These are phyloP conservation scores for Gallinago stenura DNA, from an alignment of 2,797 vertebrate species.

Conservation along the genomic window DNA sequence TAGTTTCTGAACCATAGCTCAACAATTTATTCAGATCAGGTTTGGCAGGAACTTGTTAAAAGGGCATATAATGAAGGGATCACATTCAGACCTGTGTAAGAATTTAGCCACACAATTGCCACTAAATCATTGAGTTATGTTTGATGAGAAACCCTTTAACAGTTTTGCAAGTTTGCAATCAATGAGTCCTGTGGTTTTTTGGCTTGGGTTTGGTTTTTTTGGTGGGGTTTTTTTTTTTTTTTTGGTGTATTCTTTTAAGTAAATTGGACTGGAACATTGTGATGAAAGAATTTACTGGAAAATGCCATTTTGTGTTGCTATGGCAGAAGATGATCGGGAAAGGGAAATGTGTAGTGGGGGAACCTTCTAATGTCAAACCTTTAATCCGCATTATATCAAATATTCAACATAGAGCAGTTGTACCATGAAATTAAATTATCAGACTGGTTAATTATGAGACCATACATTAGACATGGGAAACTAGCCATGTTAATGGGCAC, in stretches of 20 bases:
- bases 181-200: background rate
- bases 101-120: background rate
- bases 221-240: too few species aligned
- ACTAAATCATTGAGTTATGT: background rate
- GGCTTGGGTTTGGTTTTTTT: too few species aligned
- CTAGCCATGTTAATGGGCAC: background rate
- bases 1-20: slow-evolving; percentile 5
- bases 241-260: background rate
- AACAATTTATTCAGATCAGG: slow-evolving; percentile 13
- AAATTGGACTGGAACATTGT: background rate
- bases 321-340: background rate
- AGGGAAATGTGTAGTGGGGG: background rate
- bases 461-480: slow-evolving; percentile 17
- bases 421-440: slow-evolving; percentile 44
- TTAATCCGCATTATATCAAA: background rate
- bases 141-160: background rate
- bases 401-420: background rate
- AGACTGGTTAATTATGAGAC: slow-evolving; percentile 32
- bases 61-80: background rate
- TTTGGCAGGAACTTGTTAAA: slow-evolving; percentile 12
- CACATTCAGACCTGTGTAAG: background rate
- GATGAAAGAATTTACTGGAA: background rate
- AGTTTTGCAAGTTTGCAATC: background rate
- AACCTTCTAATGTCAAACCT: background rate
- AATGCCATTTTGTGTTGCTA: background rate